phyloP scores from a whole-genome alignment of 2,113 vertebrate genomes.

The Saimiri boliviensis region DNA sequence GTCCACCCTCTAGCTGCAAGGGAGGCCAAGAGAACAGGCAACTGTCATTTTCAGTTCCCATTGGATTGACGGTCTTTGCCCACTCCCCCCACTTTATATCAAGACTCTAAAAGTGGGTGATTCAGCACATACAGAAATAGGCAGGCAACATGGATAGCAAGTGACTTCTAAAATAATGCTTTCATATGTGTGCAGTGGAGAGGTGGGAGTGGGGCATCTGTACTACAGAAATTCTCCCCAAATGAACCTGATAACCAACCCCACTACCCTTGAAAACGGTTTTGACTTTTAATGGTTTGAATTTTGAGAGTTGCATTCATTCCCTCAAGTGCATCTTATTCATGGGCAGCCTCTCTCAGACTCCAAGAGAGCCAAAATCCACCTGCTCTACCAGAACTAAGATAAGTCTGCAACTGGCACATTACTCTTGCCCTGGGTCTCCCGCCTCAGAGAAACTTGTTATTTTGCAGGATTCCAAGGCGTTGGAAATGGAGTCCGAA shows the following conservation, averaged over 20 bases:
- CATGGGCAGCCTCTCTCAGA: background rate
- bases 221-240: background rate
- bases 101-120: background rate
- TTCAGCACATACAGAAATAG: background rate
- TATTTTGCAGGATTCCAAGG: slow-evolving; percentile 70
- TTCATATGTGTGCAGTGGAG: background rate
- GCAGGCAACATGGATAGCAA: background rate
- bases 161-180: background rate
- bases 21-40: slow-evolving; percentile 24
- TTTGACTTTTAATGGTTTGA: background rate
- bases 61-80: background rate
- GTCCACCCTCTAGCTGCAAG: slow-evolving; percentile 24
- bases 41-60: background rate
- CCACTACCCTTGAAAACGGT: background rate
- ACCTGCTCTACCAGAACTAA: background rate
- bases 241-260: background rate
- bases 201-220: background rate
- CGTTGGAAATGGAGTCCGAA: slow-evolving; percentile 77
- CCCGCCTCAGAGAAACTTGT: background rate
- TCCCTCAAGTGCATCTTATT: background rate
- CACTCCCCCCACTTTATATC: background rate
- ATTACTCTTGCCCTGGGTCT: fast-evolving
- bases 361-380: background rate
- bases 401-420: background rate
- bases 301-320: background rate